Conservation (phyloP, 2,888 invertebrate genomes). For the Tetranychus truncatus region DNA sequence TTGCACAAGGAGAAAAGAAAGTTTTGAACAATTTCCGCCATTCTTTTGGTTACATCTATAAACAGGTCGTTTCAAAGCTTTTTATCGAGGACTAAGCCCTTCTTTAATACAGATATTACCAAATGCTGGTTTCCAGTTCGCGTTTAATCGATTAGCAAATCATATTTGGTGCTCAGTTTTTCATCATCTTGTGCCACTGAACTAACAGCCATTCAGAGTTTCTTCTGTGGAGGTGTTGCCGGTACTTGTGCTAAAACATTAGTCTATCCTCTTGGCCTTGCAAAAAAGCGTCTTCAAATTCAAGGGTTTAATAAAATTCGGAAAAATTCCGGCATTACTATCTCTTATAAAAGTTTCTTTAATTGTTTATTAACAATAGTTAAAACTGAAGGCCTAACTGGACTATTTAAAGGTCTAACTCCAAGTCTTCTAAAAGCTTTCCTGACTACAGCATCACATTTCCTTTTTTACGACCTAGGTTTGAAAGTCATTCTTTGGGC, state of each 20-base stretch:
- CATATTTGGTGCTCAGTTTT: constrained; percentile 34
- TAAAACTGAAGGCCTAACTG: constrained; percentile 47
- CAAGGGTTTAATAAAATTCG: constrained; percentile 57
- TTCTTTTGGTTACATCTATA: constrained; percentile 39
- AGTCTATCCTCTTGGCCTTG: constrained; percentile 75
- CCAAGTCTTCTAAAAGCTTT: constrained; percentile 78
- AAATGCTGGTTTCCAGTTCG: constrained; percentile 75
- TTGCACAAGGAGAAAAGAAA: constrained; percentile 54
- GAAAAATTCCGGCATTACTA: constrained; percentile 44
- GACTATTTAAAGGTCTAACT: constrained; percentile 52
- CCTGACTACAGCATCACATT: constrained; percentile 62
- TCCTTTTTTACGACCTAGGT: constrained; percentile 56
- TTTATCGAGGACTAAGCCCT: constrained; percentile 67
- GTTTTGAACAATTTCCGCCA: constrained; percentile 34
- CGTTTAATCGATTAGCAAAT: constrained; percentile 61
- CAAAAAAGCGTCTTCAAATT: constrained; percentile 70
- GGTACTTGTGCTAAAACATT: constrained; percentile 59
- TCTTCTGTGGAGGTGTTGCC: constrained; percentile 47
- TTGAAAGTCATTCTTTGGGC: neutral
- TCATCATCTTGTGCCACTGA: neutral
- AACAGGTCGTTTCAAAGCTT: constrained; percentile 35
- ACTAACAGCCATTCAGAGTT: constrained; percentile 3
- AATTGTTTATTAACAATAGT: constrained; percentile 39
- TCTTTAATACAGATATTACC: constrained; percentile 71
- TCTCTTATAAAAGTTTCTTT: constrained; percentile 23